Evolutionary conservation across 2,113 vertebrate species (phyloP).

Genomic region (Machaerirhynchus nigripectus): DNA sequence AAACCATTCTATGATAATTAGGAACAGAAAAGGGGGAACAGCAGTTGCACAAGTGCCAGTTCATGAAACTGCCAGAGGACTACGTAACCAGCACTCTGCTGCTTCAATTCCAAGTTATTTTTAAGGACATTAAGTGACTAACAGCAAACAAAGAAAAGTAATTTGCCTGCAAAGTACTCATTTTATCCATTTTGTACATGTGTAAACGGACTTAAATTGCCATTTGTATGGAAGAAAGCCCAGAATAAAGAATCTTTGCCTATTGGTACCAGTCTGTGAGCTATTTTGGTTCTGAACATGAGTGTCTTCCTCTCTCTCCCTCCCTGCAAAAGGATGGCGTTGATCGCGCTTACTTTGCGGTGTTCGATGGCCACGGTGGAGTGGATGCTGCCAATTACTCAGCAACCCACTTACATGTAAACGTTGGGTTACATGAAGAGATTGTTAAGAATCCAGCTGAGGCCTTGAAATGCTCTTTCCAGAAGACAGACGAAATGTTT

Average conservation of each 20-base stretch:
- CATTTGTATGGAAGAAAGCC: background rate
- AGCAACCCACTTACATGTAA: slow-evolving; percentile 84
- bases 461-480: slow-evolving; percentile 84
- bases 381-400: slow-evolving; percentile 87
- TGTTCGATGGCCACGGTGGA: slow-evolving; percentile 94
- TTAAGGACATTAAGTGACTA: background rate
- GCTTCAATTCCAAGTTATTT: background rate
- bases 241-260: background rate
- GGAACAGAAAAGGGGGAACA: background rate
- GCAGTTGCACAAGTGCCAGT: background rate
- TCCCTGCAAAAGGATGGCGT: slow-evolving; percentile 72
- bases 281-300: background rate
- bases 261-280: background rate
- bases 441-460: slow-evolving; percentile 71
- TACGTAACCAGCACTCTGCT: background rate
- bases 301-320: background rate
- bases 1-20: background rate
- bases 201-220: background rate
- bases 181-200: background rate
- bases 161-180: background rate
- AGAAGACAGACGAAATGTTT: slow-evolving; percentile 87
- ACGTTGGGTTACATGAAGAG: slow-evolving; percentile 73
- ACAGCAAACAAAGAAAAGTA: background rate
- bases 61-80: background rate
- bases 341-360: slow-evolving; percentile 85